phyloP scores from a whole-genome alignment of 2,888 invertebrate species.

The Cremastobaeus sp. region DNA sequence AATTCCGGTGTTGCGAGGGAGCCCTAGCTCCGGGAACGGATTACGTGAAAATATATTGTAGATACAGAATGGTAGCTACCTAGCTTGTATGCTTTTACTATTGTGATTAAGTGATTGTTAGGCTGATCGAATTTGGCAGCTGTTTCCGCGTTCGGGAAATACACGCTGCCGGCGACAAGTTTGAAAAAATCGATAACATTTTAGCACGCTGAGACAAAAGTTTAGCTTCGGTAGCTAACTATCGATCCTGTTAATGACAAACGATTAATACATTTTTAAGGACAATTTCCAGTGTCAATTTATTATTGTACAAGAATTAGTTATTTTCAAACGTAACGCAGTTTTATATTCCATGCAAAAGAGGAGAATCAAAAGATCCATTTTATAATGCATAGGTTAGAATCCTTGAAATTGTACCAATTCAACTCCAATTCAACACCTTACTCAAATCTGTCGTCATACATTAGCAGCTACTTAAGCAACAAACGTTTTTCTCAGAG shows the following conservation, averaged over 20 bases:
- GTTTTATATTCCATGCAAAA: too few relatives aligned
- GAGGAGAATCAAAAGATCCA: too few relatives aligned
- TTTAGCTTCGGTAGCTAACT: neutral
- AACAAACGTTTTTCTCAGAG: neutral
- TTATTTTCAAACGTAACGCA: too few relatives aligned
- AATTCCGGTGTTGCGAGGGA: conserved; percentile 28
- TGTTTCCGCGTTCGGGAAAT: conserved; percentile 47
- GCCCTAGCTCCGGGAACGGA: conserved; percentile 33
- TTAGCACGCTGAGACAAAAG: conserved; percentile 2
- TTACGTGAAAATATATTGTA: conserved; percentile 70
- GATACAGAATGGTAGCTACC: conserved; percentile 76
- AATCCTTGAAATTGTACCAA: too few relatives aligned
- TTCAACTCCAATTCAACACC: too few relatives aligned
- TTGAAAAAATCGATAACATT: neutral
- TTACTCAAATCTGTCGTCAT: too few relatives aligned
- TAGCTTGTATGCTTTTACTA: conserved; percentile 78
- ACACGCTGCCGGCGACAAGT: conserved; percentile 23
- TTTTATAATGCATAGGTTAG: too few relatives aligned
- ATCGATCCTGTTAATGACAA: neutral
- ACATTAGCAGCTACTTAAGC: neutral
- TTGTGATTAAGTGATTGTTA: conserved; percentile 71
- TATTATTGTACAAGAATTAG: too few relatives aligned
- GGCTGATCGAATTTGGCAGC: conserved; percentile 56
- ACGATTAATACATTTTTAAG: too few relatives aligned
- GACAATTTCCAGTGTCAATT: too few relatives aligned